Base-by-base conservation (phyloP, 2,113 vertebrate genomes). In the Chinchilla lanigera region DNA sequence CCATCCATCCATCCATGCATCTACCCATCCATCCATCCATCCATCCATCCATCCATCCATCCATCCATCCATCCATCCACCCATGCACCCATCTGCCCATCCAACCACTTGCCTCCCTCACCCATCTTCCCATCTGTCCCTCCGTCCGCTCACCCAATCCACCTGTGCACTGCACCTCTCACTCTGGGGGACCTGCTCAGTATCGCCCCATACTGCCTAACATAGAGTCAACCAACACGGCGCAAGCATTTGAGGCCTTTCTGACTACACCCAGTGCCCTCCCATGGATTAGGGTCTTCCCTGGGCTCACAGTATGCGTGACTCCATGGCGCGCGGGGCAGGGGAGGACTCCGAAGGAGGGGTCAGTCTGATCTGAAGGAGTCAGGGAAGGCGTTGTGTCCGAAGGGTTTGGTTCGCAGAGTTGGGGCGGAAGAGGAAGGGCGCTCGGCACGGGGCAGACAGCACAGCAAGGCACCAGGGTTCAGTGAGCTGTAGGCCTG, bases 401-500 rank as follows among this genome's bases (percentile, higher is more conserved):
- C 63, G 35, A 19, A 13, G 20, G 38, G 35, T 35, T 60, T 35
- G 33, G 47, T 50, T 30, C 38, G 30, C 63, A 28, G 73, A 50
- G 44, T n/a, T 38, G 26, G 26, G 9, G 35, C 22, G 24, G 41
- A 38, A 33, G 12, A 14, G 44, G 41, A 50, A 22, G 12, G 35
- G 24, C 44, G 44, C 6, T 26, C 6, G 1, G n/a, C n/a, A 35
- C 47, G 19, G 33, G 33, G 61, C 35, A 26, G 56, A 20, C n/a
- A 24, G 69, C 26, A 75, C 71, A 50, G 33, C 10, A 12, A 13
- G 8, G 33, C 0, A 3, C 61, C 0, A 0, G 2, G 47, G 75
- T 20, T 24, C 1, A 1, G 0, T 2, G 2, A 3, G 33, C 83
- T 26, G 67, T 38, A n/a, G 19, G 50, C 19, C 17, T 17, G 67